Base-by-base conservation (phyloP, 2,797 vertebrate genomes). In the Lophius americanus region DNA sequence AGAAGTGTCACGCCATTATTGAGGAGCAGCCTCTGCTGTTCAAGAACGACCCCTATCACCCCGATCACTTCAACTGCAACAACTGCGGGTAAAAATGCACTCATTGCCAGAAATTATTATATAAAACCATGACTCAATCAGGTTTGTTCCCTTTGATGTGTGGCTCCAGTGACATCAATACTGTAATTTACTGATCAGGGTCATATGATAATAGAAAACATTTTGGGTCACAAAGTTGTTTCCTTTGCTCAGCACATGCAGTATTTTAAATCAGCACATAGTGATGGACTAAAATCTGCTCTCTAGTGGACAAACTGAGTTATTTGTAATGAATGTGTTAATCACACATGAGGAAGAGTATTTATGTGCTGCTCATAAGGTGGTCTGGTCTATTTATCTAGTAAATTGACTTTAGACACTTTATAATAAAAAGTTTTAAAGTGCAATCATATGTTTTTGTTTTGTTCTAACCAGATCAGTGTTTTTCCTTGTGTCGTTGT, bases 1-100 rank as follows among this genome's bases (percentile, higher is more conserved):
- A 99, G 91, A 99, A 99, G 88, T 99, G 97, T 68, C 97, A 99
- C 0, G 96, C 97, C 69, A 98, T 99, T 77, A 98, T 99, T 47
- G 98, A 99, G 0, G 97, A 98, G 71, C 95, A 95, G 53, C 98
- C 98, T 0, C 93, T 99, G 57, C 95, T 99, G 60, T 99, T 98
- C 91, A 97, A 96, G 92, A 99, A 98, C 1, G 97, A 99, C 81
- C 98, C 98, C 2, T 98, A 98, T 77, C 98, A 99, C 72, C 97
- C 97, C 0, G 98, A 99, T 92, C 98, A 99, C 81, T 99, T 99
- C 92, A 98, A 95, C 94, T 99, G 98, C 84, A 95, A 92, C 89
- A 97, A 98, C 90, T 99, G 98, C 91, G 95, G 98, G 98, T 99
- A 82, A 85, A 42, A 11, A 3, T 10, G 2, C 48, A 1, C 49